Evolutionary conservation across 2,888 invertebrate species (phyloP), one percentile per base, ranked within the genome.

Genomic region (Leptinotarsa rubiginosa): DNA sequence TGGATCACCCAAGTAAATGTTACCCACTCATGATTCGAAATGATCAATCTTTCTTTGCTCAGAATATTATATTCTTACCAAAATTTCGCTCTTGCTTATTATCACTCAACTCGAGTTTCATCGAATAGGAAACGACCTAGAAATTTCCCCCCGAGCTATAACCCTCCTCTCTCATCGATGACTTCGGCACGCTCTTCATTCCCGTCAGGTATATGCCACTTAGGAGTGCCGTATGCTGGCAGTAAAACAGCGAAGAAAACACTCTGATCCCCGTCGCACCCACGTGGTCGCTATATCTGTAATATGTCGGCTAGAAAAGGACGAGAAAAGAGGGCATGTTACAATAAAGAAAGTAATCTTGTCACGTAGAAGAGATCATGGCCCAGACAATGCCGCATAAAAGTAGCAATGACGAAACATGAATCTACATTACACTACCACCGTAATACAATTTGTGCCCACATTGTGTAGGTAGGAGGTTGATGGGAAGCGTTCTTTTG

Each of bases 321-420:
- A 81, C 76, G 75, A 74, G 75, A 65, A 75, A 77, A 74, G 73
- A 56, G 66, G 72, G 78, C 75, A 64, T 20, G 70, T 52, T 49
- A 49, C 64, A 31, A 72, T 54, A 65, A 76, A 77, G 77, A 75
- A 75, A 79, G 78, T 81, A 83, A 82, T 82, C 81, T 79, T 75
- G 81, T 83, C 82, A 83, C 82, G 82, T 83, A 83, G 79, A 81
- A 75, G 78, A 83, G 81, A 83, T 83, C 81, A 83, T 81, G 82
- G 81, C 74, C 80, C 82, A 82, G 82, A 83, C 82, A 83, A 80
- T 79, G 80, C 79, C 73, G 80, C 75, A 79, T 80, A 79, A 78
- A 79, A 80, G 80, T 80, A 80, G 79, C 76, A 78, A 81, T 81
- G 80, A 79, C 80, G 80, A 79, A 80, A 80, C 79, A 78, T 69